A percentile compares a stretch with the other conserved stretches of the same genome.
These are phyloP conservation scores for Eriocheir sinensis DNA, from an alignment of 1,140 invertebrate species.

Conservation along the genomic window DNA sequence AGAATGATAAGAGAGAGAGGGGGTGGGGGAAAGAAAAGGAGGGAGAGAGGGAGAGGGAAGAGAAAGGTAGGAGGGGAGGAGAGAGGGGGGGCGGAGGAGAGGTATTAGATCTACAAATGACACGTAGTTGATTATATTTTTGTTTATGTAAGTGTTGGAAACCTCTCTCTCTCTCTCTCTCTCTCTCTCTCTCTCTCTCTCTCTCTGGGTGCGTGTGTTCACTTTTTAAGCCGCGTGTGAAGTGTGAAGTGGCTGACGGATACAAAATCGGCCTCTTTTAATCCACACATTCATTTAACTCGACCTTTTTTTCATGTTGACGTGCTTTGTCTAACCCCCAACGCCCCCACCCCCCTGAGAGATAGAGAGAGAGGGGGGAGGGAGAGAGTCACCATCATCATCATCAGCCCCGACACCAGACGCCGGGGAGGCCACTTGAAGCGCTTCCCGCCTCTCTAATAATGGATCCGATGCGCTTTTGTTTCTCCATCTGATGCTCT, in stretches of 20 bases:
- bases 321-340: neutral
- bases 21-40: neutral
- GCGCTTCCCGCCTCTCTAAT: slow-evolving; percentile 75
- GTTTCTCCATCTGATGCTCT: slow-evolving; percentile 77
- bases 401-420: slow-evolving; percentile 67
- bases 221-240: neutral
- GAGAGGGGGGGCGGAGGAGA: neutral
- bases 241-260: neutral
- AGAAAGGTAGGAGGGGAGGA: neutral
- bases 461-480: slow-evolving; percentile 77
- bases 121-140: too few relatives aligned
- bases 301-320: neutral
- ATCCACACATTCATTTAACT: neutral
- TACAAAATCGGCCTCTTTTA: neutral
- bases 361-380: too few relatives aligned
- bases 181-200: slow-evolving; percentile 53
- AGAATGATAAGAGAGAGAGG: neutral
- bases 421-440: slow-evolving; percentile 75
- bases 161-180: slow-evolving; percentile 46
- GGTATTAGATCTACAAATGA: neutral
- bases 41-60: neutral
- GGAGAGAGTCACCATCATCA: too few relatives aligned
- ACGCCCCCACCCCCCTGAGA: too few relatives aligned
- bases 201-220: slow-evolving; percentile 6
- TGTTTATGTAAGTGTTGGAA: too few relatives aligned